A percentile compares a stretch with the other conserved stretches of the same genome.
phyloP scores from a whole-genome alignment of 2,888 invertebrate species.

The Tubulanus polymorphus region DNA sequence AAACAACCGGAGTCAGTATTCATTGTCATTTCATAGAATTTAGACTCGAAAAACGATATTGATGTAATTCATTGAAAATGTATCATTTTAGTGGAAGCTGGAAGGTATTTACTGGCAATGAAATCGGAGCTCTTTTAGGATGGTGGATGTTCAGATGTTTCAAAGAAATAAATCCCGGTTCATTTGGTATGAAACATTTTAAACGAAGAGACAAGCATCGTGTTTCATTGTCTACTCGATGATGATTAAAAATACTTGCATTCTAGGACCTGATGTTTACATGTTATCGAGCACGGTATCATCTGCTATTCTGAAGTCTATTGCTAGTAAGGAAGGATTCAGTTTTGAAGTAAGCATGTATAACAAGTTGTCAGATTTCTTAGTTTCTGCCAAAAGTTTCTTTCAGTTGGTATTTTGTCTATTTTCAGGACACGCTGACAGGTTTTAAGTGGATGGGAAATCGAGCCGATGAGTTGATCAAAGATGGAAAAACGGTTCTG shows the following conservation, averaged over 20 bases:
- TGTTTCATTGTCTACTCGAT: neutral
- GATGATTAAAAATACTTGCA: neutral
- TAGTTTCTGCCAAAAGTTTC: neutral
- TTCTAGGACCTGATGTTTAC: slow-evolving; percentile 63
- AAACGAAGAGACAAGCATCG: no score
- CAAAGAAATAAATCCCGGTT: slow-evolving; percentile 26
- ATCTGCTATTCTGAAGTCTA: slow-evolving; percentile 83
- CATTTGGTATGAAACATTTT: slow-evolving; percentile 30
- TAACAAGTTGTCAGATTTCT: neutral
- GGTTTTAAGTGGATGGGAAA: slow-evolving; percentile 99
- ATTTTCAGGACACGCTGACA: slow-evolving; percentile 78
- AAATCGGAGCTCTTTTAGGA: slow-evolving; percentile 86
- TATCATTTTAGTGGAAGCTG: slow-evolving; percentile 63
- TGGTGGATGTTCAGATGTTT: slow-evolving; percentile 75
- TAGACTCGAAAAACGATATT: no score
- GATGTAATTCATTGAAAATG: neutral
- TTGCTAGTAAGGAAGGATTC: slow-evolving; percentile 75
- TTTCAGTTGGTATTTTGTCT: neutral
- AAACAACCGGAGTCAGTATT: slow-evolving; percentile 62
- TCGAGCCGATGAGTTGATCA: slow-evolving; percentile 67
- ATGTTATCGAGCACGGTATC: slow-evolving; percentile 93
- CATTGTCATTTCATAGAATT: slow-evolving; percentile 3
- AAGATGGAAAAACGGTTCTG: slow-evolving; percentile 71
- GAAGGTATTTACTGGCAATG: slow-evolving; percentile 92
- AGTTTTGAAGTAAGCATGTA: slow-evolving; percentile 59